Conservation (phyloP, 2,888 invertebrate species). For the Lasioglossum malachurum region DNA sequence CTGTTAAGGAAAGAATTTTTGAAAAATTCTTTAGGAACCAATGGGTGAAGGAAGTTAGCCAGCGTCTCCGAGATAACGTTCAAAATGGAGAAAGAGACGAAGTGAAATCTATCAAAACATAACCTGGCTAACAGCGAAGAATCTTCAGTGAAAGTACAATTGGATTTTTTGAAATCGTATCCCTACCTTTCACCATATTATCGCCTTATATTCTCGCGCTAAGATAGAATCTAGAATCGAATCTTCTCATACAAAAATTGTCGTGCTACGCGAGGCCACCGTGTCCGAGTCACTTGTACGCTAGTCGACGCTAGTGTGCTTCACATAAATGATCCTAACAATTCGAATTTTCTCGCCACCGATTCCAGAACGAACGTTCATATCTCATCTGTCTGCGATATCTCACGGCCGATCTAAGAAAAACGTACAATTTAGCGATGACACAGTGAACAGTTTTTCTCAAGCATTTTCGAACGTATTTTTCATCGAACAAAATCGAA, state of each 20-base stretch:
- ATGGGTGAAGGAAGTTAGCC: neutral
- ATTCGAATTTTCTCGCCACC: constrained; percentile 33
- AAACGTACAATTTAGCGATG: neutral
- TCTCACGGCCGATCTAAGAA: neutral
- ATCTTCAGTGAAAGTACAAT: constrained; percentile 55
- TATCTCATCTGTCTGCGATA: neutral
- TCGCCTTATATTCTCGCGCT: neutral
- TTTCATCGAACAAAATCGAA: neutral
- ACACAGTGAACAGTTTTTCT: neutral
- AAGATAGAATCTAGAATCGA: constrained; percentile 18
- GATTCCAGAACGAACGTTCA: neutral
- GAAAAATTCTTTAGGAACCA: neutral
- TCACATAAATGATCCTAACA: constrained; percentile 22
- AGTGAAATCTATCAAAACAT: constrained; percentile 68
- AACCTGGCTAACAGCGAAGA: constrained; percentile 61
- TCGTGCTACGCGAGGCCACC: neutral
- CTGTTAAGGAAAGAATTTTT: neutral
- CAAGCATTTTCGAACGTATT: neutral
- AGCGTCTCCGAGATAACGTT: constrained; percentile 45
- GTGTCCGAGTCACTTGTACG: neutral
- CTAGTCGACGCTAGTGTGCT: constrained; percentile 20
- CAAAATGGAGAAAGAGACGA: constrained; percentile 60
- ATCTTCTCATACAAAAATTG: constrained; percentile 57
- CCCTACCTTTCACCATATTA: constrained; percentile 66
- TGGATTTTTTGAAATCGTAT: constrained; percentile 24